phyloP scores from a whole-genome alignment of 1,140 invertebrate genomes.

The Stegodyphus mimosarum region DNA sequence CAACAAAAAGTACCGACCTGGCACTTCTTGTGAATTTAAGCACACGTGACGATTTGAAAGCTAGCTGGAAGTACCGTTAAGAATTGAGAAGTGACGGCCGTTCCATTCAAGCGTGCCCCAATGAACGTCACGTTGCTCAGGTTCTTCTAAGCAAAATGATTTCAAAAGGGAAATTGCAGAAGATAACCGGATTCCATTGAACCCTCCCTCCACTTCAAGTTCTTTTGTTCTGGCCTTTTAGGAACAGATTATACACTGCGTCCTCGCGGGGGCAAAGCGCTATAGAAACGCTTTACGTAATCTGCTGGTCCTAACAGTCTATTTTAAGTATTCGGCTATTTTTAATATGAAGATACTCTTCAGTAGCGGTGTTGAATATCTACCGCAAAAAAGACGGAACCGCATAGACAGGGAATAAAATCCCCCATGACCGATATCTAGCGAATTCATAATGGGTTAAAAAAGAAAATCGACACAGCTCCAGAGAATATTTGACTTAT shows the following conservation, averaged over 20 bases:
- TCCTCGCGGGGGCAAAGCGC: not conserved
- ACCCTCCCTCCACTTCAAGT: not conserved
- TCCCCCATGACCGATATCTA: no score
- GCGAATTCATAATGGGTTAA: no score
- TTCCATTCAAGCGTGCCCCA: not conserved
- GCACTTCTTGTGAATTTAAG: no score
- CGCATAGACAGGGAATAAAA: no score
- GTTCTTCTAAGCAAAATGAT: not conserved
- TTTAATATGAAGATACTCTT: not conserved
- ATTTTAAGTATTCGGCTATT: not conserved
- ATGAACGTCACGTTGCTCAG: not conserved
- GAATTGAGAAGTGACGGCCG: not conserved
- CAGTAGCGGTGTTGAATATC: no score
- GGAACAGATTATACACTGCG: not conserved
- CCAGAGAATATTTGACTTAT: no score
- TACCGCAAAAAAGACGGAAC: not conserved
- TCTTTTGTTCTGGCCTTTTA: not conserved
- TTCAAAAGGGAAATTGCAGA: not conserved
- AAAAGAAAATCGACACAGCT: no score
- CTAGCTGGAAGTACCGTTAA: not conserved
- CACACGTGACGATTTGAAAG: not conserved
- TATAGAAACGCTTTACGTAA: not conserved
- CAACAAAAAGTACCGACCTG: no score
- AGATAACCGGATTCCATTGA: not conserved
- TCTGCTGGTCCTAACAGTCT: not conserved